Evolutionary conservation across 1,140 invertebrate genomes (phyloP), one percentile per base, ranked within the genome.

Genomic region (Pinna nobilis): DNA sequence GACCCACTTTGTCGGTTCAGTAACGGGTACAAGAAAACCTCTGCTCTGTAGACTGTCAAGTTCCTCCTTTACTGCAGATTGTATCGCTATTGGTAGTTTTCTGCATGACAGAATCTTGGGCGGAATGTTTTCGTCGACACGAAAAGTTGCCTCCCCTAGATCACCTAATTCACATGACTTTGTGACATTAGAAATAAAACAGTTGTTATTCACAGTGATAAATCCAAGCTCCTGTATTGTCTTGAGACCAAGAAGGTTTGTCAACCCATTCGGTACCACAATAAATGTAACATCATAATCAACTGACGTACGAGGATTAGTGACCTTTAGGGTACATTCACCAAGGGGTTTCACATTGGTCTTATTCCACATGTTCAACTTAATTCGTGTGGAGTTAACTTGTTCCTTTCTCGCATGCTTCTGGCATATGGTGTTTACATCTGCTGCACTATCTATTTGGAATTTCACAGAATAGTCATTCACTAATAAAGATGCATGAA

Each of bases 271-370:
- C 30, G 23, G 28, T 15, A 73, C 70, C 18, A 72, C 61, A 4
- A 57, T 30, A 35, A 65, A 59, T 33, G 28, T 59, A 15, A 51
- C 25, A 30, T n/a, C 3, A 1, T 15, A 25, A 32, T 32, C 41
- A 18, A 66, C 63, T 9, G 44, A 28, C 11, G 49, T 59, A 15
- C 44, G 32, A 2, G 66, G 49, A 59, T 76, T 76, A 25, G 20
- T 70, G 0, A 76, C 28, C 4, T 13, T n/a, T 0, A 76, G 67
- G 41, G 50, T 18, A 11, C 35, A 41, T 60, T 76, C 60, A 28
- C 44, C 63, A 67, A 51, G 49, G 68, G 7, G 61, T 71, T 63
- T 76, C 33, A 47, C n/a, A n/a, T n/a, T n/a, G n/a, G n/a, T n/a
- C n/a, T n/a, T n/a, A n/a, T n/a, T n/a, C n/a, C n/a, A n/a, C n/a